phyloP scores from a whole-genome alignment of 2,113 vertebrate genomes.

The Triplophysa dalaica region DNA sequence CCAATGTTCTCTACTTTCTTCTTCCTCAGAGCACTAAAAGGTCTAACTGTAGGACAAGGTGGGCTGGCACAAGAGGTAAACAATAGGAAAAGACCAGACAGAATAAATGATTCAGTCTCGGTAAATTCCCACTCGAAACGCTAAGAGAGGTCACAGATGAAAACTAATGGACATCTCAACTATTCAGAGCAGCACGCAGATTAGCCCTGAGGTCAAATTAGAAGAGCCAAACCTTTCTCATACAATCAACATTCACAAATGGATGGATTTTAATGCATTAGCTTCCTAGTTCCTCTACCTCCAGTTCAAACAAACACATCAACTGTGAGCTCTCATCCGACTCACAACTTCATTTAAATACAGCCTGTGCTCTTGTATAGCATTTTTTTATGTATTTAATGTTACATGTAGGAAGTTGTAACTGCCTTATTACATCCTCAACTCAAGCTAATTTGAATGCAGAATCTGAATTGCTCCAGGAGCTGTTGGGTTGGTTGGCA shows the following conservation, averaged over 20 bases:
- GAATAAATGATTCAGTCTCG: slow-evolving; percentile 20
- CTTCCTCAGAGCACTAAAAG: slow-evolving; percentile 22
- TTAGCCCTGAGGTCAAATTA: slow-evolving; percentile 33
- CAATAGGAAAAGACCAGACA: background rate
- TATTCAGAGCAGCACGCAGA: slow-evolving; percentile 15
- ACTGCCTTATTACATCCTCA: background rate
- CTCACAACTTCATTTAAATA: background rate
- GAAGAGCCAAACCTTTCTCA: background rate
- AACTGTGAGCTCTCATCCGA: background rate
- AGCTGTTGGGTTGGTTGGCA: slow-evolving; percentile 19
- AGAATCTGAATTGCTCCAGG: background rate
- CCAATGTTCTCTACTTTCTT: background rate
- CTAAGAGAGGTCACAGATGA: slow-evolving; percentile 17
- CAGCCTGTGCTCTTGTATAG: background rate
- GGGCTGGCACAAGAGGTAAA: background rate
- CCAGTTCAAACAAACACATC: slow-evolving; percentile 15
- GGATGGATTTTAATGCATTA: slow-evolving; percentile 27
- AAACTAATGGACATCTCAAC: slow-evolving; percentile 31
- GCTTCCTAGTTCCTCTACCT: background rate
- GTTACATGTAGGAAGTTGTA: background rate
- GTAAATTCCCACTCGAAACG: slow-evolving; percentile 8
- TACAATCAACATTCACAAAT: slow-evolving; percentile 27
- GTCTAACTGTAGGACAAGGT: slow-evolving; percentile 21
- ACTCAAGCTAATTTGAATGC: slow-evolving; percentile 30
- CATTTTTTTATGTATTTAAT: no score